Conservation (phyloP, 53 echinoderm and acorn worm genomes). For the Echinometra lucunter region DNA sequence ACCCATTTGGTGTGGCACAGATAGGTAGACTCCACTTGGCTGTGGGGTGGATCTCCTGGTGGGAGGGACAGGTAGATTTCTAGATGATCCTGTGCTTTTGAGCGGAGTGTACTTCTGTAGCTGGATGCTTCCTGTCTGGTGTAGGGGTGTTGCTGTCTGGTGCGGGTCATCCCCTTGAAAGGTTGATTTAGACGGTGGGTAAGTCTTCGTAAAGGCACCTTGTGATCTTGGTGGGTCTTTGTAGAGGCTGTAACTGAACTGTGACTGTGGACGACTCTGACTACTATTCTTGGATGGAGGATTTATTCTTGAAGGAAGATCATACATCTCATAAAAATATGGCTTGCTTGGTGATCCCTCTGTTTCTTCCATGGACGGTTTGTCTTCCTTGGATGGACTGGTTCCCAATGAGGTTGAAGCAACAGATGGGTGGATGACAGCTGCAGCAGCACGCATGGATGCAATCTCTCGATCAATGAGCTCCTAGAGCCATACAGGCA, state of each 20-base stretch:
- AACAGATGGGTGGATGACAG: slow-evolving; percentile 72
- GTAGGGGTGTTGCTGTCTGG: not conserved
- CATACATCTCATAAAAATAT: slow-evolving; percentile 44
- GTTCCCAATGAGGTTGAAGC: slow-evolving; percentile 5
- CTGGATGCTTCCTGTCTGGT: slow-evolving; percentile 15
- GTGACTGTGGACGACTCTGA: slow-evolving; percentile 31
- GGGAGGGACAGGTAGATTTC: slow-evolving; percentile 16
- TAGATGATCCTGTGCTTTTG: slow-evolving; percentile 35
- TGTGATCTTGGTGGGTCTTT: slow-evolving; percentile 28
- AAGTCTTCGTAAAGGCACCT: slow-evolving; percentile 21
- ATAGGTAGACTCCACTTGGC: slow-evolving; percentile 57
- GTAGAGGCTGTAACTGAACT: slow-evolving; percentile 59
- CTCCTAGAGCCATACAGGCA: slow-evolving; percentile 35
- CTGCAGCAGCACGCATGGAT: slow-evolving; percentile 83
- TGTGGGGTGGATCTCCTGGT: not conserved
- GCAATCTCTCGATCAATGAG: slow-evolving; percentile 88
- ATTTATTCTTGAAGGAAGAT: not conserved
- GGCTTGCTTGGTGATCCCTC: slow-evolving; percentile 63
- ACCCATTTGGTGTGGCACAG: slow-evolving; percentile 28
- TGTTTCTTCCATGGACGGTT: not conserved
- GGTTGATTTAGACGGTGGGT: slow-evolving; percentile 27
- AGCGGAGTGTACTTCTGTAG: slow-evolving; percentile 51
- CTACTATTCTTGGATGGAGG: not conserved
- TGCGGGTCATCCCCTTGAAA: not conserved
- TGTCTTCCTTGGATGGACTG: slow-evolving; percentile 12